Conservation (phyloP, 2,113 vertebrate species). For the Rhabdomys dilectus region DNA sequence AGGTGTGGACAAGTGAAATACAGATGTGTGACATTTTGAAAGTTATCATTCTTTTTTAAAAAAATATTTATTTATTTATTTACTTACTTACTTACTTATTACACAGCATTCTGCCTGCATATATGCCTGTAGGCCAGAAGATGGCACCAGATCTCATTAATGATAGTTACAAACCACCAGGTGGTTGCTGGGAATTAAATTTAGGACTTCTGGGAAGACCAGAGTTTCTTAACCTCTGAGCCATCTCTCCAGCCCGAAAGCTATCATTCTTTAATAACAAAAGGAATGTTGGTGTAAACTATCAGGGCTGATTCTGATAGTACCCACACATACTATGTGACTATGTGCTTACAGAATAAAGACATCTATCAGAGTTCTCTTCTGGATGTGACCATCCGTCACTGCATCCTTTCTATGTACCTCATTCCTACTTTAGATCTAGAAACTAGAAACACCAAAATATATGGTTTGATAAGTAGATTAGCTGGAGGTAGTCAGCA, state of each 20-base stretch:
- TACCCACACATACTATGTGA: conserved; percentile 8
- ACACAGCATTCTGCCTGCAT: no score
- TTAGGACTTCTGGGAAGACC: no score
- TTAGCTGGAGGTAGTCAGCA: conserved; percentile 1
- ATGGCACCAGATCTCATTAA: no score
- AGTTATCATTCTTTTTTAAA: background rate
- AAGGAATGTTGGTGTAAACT: background rate
- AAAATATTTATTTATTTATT: no score
- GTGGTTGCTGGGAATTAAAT: no score
- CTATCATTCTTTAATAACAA: conserved; percentile 40
- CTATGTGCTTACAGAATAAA: background rate
- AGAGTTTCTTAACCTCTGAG: no score
- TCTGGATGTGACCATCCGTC: background rate
- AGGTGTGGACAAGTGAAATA: background rate
- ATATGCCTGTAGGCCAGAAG: no score
- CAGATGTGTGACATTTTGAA: background rate
- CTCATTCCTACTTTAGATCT: background rate
- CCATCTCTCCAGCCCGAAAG: no score
- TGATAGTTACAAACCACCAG: no score
- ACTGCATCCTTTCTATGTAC: background rate
- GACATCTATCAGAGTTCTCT: background rate
- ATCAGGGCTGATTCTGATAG: background rate
- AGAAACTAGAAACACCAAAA: conserved; percentile 16
- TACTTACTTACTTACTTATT: no score
- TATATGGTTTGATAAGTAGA: conserved; percentile 5